Evolutionary conservation across 2,888 invertebrate genomes (phyloP).

Genomic region (Yponomeuta evonymella): DNA sequence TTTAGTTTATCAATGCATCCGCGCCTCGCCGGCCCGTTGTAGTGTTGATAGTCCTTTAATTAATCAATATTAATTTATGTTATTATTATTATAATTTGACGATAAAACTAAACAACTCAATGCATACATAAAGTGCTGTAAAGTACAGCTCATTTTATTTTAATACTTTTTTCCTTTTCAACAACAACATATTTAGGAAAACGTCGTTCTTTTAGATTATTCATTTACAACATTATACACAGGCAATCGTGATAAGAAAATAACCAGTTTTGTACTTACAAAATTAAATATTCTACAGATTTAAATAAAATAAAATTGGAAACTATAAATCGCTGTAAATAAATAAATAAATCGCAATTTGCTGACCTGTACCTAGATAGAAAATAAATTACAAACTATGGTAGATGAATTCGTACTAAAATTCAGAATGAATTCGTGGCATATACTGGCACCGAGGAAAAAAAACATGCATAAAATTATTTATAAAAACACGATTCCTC

Average conservation of each 20-base stretch:
- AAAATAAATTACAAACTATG: background rate
- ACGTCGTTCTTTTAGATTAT: background rate
- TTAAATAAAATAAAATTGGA: background rate
- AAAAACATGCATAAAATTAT: no score
- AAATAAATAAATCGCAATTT: background rate
- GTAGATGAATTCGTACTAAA: no score
- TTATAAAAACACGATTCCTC: no score
- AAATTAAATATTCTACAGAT: background rate
- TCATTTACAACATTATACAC: background rate
- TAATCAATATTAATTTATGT: no score
- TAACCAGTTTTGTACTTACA: conserved; percentile 4
- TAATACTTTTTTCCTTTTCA: conserved; percentile 8
- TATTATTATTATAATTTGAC: no score
- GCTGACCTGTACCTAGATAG: background rate
- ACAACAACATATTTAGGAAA: background rate
- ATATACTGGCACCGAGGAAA: no score
- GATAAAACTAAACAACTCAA: background rate
- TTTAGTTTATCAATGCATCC: no score
- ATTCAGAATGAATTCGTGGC: no score
- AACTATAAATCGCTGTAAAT: no score
- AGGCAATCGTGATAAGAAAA: background rate
- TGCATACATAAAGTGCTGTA: background rate
- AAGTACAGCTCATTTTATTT: conserved; percentile 4
- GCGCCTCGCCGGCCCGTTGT: no score
- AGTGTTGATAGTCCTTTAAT: no score